phyloP scores from a whole-genome alignment of 2,113 vertebrate species.

The Vimba vimba region DNA sequence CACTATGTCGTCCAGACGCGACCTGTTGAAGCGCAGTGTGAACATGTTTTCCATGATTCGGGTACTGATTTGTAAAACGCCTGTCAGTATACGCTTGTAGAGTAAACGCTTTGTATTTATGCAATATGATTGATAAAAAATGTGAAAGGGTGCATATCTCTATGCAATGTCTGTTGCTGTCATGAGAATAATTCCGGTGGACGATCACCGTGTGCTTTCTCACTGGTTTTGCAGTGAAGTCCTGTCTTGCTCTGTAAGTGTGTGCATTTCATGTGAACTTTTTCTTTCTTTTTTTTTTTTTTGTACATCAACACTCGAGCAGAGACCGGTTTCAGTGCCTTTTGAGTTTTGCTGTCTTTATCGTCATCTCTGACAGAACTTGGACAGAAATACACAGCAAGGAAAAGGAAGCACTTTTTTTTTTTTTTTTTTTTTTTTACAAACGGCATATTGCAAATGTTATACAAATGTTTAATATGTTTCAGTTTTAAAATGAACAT shows the following conservation, averaged over 20 bases:
- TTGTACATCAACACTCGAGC: slow-evolving; percentile 41
- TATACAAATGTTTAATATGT: slow-evolving; percentile 63
- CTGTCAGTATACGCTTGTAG: slow-evolving; percentile 49
- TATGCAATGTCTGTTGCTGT: slow-evolving; percentile 69
- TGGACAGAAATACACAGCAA: slow-evolving; percentile 55
- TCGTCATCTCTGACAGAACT: slow-evolving; percentile 60
- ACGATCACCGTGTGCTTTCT: slow-evolving; percentile 64
- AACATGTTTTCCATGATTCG: slow-evolving; percentile 54
- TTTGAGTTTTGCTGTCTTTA: slow-evolving; percentile 61
- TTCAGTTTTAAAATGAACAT: slow-evolving; percentile 72
- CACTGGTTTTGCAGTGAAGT: slow-evolving; percentile 57
- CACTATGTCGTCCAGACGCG: slow-evolving; percentile 65
- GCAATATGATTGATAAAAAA: slow-evolving; percentile 62
- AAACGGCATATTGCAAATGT: slow-evolving; percentile 62
- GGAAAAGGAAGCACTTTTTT: slow-evolving; percentile 71
- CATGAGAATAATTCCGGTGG: slow-evolving; percentile 46
- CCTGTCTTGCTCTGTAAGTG: slow-evolving; percentile 43
- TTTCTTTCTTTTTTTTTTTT: slow-evolving; percentile 40
- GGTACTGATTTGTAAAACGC: slow-evolving; percentile 64
- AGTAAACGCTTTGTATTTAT: slow-evolving; percentile 63
- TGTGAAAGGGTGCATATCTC: slow-evolving; percentile 70
- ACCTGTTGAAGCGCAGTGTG: slow-evolving; percentile 62
- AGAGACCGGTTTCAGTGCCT: slow-evolving; percentile 54
- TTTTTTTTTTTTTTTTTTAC: slow-evolving; percentile 27
- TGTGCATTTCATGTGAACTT: slow-evolving; percentile 41